Conservation (phyloP, 2,888 invertebrate species). For the Cotesia congregata region DNA sequence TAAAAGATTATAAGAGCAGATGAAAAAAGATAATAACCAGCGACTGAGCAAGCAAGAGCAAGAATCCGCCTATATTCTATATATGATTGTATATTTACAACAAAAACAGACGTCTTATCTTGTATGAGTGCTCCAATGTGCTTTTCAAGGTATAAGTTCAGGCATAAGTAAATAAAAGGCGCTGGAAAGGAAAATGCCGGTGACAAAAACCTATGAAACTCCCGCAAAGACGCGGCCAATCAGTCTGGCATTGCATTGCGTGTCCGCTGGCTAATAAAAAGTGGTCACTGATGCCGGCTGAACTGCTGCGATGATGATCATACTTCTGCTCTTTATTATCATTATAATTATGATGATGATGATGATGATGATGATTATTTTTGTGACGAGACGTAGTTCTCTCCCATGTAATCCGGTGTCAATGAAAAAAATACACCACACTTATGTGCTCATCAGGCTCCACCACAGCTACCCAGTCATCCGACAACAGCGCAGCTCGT, state of each 20-base stretch:
- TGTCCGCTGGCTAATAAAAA: constrained; percentile 52
- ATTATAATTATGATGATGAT: background rate
- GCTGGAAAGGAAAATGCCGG: constrained; percentile 17
- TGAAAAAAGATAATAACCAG: constrained; percentile 5
- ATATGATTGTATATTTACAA: background rate
- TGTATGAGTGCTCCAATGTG: background rate
- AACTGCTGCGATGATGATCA: background rate
- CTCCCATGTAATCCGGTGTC: constrained; percentile 60
- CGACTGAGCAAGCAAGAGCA: constrained; percentile 11
- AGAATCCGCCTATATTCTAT: constrained; percentile 18
- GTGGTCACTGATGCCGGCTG: constrained; percentile 48
- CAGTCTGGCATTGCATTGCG: constrained; percentile 29
- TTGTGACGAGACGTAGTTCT: background rate
- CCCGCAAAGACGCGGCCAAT: constrained; percentile 27
- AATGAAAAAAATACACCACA: constrained; percentile 46
- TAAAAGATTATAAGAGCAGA: constrained; percentile 20
- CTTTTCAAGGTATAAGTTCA: too few species aligned
- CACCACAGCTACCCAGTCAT: background rate
- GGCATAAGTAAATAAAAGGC: background rate
- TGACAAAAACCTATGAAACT: constrained; percentile 46
- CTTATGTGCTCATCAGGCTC: background rate
- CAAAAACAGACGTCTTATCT: background rate
- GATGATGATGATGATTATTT: background rate
- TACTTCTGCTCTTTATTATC: background rate
- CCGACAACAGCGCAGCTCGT: constrained; percentile 36